phyloP scores from a whole-genome alignment of 2,797 vertebrate genomes.

The Sylvia borin region DNA sequence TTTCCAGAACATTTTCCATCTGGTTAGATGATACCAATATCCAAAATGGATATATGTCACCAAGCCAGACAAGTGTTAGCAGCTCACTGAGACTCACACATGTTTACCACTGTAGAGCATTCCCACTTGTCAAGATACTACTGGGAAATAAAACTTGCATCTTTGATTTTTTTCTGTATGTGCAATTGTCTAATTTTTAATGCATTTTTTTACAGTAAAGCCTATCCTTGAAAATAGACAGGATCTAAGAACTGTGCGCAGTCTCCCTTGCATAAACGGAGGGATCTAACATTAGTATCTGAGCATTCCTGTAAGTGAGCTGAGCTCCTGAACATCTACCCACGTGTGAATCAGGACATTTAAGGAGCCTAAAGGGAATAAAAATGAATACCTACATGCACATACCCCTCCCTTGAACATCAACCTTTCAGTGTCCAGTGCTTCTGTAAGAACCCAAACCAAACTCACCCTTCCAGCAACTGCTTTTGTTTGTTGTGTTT shows the following conservation, averaged over 20 bases:
- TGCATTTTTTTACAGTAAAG: not conserved
- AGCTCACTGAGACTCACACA: not conserved
- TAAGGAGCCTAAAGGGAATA: not conserved
- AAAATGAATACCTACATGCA: not conserved
- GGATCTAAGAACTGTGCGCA: not conserved
- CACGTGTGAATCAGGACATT: not conserved
- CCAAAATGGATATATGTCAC: not conserved
- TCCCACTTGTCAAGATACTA: not conserved
- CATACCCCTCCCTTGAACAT: not conserved
- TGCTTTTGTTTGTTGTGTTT: not conserved
- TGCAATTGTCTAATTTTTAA: not conserved
- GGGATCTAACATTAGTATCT: not conserved
- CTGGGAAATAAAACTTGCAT: not conserved
- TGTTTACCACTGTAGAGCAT: no score
- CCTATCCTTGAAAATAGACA: not conserved
- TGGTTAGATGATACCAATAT: not conserved
- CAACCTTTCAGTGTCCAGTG: not conserved
- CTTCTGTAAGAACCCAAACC: not conserved
- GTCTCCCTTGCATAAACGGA: not conserved
- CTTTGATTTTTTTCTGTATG: not conserved
- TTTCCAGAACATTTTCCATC: not conserved
- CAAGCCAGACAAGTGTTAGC: not conserved
- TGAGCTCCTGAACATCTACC: not conserved
- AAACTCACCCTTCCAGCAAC: not conserved
- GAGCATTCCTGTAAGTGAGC: not conserved